Evolutionary conservation across 2,888 invertebrate species (phyloP), one percentile per base, ranked within the genome.

Genomic region (Piscicola geometra): DNA sequence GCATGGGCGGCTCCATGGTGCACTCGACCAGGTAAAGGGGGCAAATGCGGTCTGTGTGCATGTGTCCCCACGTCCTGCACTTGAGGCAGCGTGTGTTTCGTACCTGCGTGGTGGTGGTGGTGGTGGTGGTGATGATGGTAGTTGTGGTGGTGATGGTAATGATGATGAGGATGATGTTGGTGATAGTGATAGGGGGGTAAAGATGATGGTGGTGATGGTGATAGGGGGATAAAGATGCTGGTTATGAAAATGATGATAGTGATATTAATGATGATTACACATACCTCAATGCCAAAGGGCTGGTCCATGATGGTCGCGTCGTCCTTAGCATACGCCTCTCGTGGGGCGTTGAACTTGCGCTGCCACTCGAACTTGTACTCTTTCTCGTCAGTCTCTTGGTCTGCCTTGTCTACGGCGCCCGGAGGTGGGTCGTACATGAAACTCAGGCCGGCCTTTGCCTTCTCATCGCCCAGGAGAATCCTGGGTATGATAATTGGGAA

Each of bases 371-470:
- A 99, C 86, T 98, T 99, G 83, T 93, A 97, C 69, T 81, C 81
- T 0, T 93, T 93, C 84, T 96, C 96, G 84, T 93, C 60, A 5
- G 5, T 56, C n/a, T 56, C 92, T 81, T 93, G 82, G 74, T 85
- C 84, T 78, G 83, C 81, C 50, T 75, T 47, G 52, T 25, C 21
- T 1, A 52, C 93, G 0, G 94, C 92, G 69, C 98, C 98, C 30
- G 98, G 97, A 47, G 99, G 99, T 18, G 98, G 96, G 85, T 99
- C 98, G 85, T 99, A 99, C 94, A 99, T 95, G 83, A 99, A 99
- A 86, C 94, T 97, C 0, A 99, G 90, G 82, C 98, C 98, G 77
- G 98, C 86, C 86, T 97, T 97, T 79, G 99, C 99, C 84, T 99
- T 99, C 85, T 97, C 97, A 81, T 99, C 99, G 84, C 98, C 98